These are phyloP conservation scores for Stenchaetothrips biformis DNA, from an alignment of 2,888 invertebrate species.

Conservation along the genomic window DNA sequence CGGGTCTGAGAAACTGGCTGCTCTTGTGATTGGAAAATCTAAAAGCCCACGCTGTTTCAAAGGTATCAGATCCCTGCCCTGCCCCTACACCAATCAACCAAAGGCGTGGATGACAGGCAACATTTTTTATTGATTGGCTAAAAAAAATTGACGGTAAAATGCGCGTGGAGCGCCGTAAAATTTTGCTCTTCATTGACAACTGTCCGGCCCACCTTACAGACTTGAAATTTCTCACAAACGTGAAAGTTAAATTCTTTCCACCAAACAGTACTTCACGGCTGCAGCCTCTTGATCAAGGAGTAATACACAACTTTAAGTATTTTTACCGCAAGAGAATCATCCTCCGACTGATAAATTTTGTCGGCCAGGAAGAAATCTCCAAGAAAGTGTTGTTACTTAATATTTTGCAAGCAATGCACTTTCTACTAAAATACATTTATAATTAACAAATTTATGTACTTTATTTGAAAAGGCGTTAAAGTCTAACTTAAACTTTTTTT, in stretches of 20 bases:
- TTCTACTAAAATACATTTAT: not conserved
- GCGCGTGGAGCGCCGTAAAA: constrained; percentile 37
- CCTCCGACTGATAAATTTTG: not conserved
- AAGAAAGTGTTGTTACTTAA: not conserved
- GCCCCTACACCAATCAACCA: not conserved
- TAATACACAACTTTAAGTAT: constrained; percentile 27
- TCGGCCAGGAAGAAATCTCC: not conserved
- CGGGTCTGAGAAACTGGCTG: constrained; percentile 41
- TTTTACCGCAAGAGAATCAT: constrained; percentile 25
- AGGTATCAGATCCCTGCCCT: not conserved
- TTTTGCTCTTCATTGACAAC: constrained; percentile 40
- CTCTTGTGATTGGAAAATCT: constrained; percentile 23
- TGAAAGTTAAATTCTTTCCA: constrained; percentile 37
- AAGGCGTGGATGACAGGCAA: constrained; percentile 29
- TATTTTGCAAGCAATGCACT: not conserved
- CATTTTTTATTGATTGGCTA: constrained; percentile 33
- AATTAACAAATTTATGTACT: too few relatives aligned
- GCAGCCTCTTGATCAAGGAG: constrained; percentile 32
- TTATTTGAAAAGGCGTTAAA: too few relatives aligned
- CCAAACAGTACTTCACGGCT: constrained; percentile 30
- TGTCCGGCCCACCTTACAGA: constrained; percentile 38
- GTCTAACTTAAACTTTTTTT: too few relatives aligned
- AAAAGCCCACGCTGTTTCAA: constrained; percentile 31
- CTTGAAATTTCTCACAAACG: constrained; percentile 33
- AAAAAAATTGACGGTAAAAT: constrained; percentile 38